Conservation (phyloP, 2,113 vertebrate genomes). For the Peromyscus maniculatus region DNA sequence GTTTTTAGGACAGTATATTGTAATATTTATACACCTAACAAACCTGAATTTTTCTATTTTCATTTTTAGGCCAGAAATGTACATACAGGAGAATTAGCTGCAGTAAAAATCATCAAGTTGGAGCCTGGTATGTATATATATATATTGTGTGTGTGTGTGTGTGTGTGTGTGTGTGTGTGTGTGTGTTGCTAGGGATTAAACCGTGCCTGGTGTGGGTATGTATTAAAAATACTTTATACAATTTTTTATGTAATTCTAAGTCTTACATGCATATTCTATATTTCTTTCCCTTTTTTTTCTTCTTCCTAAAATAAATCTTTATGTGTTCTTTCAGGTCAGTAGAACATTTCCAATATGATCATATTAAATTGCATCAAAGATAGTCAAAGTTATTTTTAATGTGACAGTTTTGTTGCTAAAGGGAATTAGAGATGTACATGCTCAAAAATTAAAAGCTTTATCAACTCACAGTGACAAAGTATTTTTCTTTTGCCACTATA, state of each 20-base stretch:
- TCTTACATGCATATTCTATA: background rate
- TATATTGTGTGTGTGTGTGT: background rate
- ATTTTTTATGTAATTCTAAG: slow-evolving; percentile 5
- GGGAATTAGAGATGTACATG: slow-evolving; percentile 38
- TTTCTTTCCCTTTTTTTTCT: slow-evolving; percentile 28
- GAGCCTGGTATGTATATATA: slow-evolving; percentile 93
- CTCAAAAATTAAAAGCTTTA: slow-evolving; percentile 45
- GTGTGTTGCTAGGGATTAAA: background rate
- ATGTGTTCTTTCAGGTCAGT: slow-evolving; percentile 16
- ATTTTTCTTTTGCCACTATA: slow-evolving; percentile 47
- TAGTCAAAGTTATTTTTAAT: slow-evolving; percentile 54
- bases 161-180: background rate
- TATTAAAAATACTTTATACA: slow-evolving; percentile 66
- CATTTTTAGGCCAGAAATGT: slow-evolving; percentile 95
- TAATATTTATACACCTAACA: slow-evolving; percentile 58
- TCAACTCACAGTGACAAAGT: background rate
- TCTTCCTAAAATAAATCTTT: slow-evolving; percentile 28
- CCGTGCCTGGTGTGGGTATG: slow-evolving; percentile 92
- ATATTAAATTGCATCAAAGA: slow-evolving; percentile 23
- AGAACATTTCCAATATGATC: background rate
- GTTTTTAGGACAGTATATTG: background rate
- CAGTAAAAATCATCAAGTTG: slow-evolving; percentile 99
- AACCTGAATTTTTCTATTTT: slow-evolving; percentile 70
- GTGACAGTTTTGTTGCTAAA: slow-evolving; percentile 57
- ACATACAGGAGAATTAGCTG: slow-evolving; percentile 96